Base-by-base conservation (phyloP, 2,888 invertebrate genomes). In the Dolomedes plantarius region DNA sequence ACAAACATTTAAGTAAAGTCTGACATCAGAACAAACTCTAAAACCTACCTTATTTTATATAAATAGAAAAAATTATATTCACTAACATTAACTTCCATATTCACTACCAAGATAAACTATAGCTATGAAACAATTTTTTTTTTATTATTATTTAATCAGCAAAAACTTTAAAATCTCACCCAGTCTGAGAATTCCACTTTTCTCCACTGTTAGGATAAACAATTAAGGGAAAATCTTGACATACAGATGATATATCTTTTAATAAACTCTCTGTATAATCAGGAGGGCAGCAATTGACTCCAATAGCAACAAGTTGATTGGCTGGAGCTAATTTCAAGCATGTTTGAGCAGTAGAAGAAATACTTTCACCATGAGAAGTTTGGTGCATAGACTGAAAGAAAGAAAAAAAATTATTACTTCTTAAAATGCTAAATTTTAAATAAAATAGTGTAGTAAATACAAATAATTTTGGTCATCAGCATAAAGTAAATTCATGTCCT, bases 161-260 rank as follows among this genome's bases (percentile, higher is more conserved):
- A n/a, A n/a, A n/a, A n/a, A n/a, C n/a, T n/a, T n/a, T n/a, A 36
- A 36, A 2, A 46, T 46, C 32, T 80, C 71, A 89, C 88, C 90
- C 89, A 88, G 72, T 75, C 65, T 90, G 93, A 90, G 93, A 93
- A 77, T 94, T 94, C 92, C 95, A 96, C 90, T 93, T 94, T 91
- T 96, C 96, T 74, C 98, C 98, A 90, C 96, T 97, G 91, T 98
- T 98, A 2, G 98, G 97, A 92, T 98, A 98, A 31, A 95, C 96
- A 81, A 98, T 94, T 78, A 97, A 92, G 1, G 96, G 96, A 85
- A 96, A 93, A 73, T 91, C 92, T 92, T 88, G 73, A 16, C 88
- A 56, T n/a, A 90, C 65, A 2, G 82, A 56, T 32, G 89, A 80
- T n/a, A 91, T 88, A 69, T 89, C 88, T 62, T 92, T 91, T 64